A percentile compares a stretch with the other conserved stretches of the same genome.
These are phyloP conservation scores for Subacronicta megacephala DNA, from an alignment of 2,888 invertebrate genomes.

Conservation along the genomic window DNA sequence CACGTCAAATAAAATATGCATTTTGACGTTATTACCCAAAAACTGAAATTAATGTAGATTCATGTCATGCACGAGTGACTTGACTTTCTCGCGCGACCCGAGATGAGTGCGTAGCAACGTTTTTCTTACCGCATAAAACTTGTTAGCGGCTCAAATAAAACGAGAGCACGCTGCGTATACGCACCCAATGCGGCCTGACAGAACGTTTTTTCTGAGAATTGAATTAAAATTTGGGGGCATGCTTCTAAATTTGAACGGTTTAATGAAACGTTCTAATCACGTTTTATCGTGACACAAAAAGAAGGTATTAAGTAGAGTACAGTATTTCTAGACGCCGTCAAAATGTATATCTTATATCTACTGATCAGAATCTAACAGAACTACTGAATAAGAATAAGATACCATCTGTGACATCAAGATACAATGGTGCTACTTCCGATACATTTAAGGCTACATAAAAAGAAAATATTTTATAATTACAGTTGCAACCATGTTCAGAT, in stretches of 20 bases:
- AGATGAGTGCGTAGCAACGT: constrained; percentile 69
- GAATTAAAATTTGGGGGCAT: constrained; percentile 30
- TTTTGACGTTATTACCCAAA: constrained; percentile 20
- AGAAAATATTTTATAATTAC: constrained; percentile 39
- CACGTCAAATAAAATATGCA: too few species aligned
- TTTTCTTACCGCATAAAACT: constrained; percentile 76
- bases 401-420: constrained; percentile 15
- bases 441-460: constrained; percentile 11
- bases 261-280: constrained; percentile 34
- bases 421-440: constrained; percentile 21
- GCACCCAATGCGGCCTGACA: constrained; percentile 38
- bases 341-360: neutral
- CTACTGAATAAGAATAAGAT: neutral
- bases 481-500: constrained; percentile 23
- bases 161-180: constrained; percentile 61
- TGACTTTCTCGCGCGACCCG: constrained; percentile 71
- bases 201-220: constrained; percentile 32
- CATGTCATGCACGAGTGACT: constrained; percentile 65
- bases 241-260: constrained; percentile 14
- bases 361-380: neutral
- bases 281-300: constrained; percentile 29
- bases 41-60: constrained; percentile 62
- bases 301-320: neutral
- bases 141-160: constrained; percentile 73
- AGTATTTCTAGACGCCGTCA: neutral